These are phyloP conservation scores for Gorsachius goisagi DNA, from an alignment of 2,113 vertebrate genomes.

Conservation along the genomic window DNA sequence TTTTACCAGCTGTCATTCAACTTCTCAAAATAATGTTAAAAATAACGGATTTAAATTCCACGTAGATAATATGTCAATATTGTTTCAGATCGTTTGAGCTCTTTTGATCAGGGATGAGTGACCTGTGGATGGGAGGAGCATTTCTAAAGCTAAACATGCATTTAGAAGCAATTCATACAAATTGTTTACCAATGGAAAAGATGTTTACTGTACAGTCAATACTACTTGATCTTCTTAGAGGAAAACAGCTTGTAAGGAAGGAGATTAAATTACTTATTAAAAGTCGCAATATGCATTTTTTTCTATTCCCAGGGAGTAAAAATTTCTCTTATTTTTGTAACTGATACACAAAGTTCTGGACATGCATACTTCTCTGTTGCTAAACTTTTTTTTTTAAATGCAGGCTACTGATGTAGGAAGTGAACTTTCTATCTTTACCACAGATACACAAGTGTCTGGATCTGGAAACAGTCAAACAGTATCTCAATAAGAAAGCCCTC, in stretches of 20 bases:
- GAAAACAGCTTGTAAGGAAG: not conserved
- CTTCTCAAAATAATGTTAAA: not conserved
- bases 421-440: not conserved
- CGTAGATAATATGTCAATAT: rapidly evolving
- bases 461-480: not conserved
- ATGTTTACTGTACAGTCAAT: conserved; percentile 39
- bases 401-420: not conserved
- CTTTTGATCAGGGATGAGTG: not conserved
- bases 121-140: not conserved
- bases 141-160: not conserved
- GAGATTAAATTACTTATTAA: conserved; percentile 15
- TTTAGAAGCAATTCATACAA: not conserved
- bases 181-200: conserved; percentile 7
- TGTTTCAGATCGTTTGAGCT: not conserved
- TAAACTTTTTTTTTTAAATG: not conserved
- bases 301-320: not conserved
- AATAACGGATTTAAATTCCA: not conserved
- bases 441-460: not conserved
- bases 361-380: not conserved
- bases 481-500: not conserved
- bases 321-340: not conserved
- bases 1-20: not conserved
- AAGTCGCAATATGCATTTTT: not conserved
- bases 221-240: conserved; percentile 2
- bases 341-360: not conserved